phyloP scores from a whole-genome alignment of 2,797 vertebrate genomes.

The Sebastolobus altivelis region DNA sequence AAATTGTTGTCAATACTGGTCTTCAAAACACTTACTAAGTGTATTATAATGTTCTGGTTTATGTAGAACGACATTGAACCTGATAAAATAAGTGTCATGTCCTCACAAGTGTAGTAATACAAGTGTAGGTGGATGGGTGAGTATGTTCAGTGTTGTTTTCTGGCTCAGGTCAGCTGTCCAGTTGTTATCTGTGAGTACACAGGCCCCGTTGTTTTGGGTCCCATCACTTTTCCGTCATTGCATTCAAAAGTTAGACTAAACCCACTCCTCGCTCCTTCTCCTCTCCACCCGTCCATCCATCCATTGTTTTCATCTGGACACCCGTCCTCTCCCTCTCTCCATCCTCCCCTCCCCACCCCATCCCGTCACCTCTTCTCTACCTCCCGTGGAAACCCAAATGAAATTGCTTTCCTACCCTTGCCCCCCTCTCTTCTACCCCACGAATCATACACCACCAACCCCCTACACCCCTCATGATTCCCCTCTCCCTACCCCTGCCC shows the following conservation, averaged over 20 bases:
- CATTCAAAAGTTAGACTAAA: conserved; percentile 77
- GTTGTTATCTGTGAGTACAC: conserved; percentile 52
- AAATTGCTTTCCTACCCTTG: conserved; percentile 41
- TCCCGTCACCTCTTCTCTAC: neutral
- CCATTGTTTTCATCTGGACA: conserved; percentile 54
- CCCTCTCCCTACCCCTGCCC: conserved; percentile 18
- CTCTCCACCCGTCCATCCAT: conserved; percentile 42
- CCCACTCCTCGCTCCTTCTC: conserved; percentile 53
- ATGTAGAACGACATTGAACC: neutral
- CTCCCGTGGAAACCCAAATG: conserved; percentile 26
- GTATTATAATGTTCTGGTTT: neutral
- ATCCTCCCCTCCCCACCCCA: conserved; percentile 9
- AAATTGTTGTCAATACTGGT: neutral
- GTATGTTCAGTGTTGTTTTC: conserved; percentile 71
- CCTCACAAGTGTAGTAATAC: conserved; percentile 74
- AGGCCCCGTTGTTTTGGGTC: conserved; percentile 67
- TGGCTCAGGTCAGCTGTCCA: conserved; percentile 53
- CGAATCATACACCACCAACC: conserved; percentile 57
- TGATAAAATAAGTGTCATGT: conserved; percentile 10
- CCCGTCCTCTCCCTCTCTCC: conserved; percentile 6
- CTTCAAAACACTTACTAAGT: neutral
- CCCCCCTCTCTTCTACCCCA: conserved; percentile 25
- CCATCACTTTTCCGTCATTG: conserved; percentile 69
- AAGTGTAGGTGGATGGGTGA: conserved; percentile 65
- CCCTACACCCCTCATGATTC: conserved; percentile 23